Percentiles rank a stretch among this genome's conserved stretches.
phyloP scores from a whole-genome alignment of 2,888 invertebrate genomes.

The Malthinus flaveolus region DNA sequence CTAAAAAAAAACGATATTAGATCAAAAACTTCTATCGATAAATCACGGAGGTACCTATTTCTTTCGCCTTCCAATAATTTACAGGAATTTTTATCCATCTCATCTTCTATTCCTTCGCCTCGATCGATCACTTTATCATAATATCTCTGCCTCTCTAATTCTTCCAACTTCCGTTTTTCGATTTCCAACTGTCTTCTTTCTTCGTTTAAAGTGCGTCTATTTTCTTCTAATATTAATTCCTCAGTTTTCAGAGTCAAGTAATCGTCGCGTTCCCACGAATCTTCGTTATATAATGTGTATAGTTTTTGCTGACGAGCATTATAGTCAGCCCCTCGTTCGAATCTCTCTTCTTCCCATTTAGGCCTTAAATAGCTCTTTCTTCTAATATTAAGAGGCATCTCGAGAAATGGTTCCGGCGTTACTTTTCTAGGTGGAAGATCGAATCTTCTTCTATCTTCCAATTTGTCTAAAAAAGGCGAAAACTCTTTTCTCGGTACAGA shows the following conservation, averaged over 20 bases:
- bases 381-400: constrained; percentile 38
- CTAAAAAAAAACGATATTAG: background rate
- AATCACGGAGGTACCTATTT: constrained; percentile 1
- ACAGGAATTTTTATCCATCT: constrained; percentile 7
- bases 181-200: constrained; percentile 35
- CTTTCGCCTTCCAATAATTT: constrained; percentile 4
- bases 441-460: constrained; percentile 6
- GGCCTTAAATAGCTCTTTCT: constrained; percentile 8
- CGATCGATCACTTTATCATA: constrained; percentile 14
- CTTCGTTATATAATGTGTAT: constrained; percentile 24
- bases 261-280: constrained; percentile 37
- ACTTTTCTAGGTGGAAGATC: constrained; percentile 1
- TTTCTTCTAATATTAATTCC: constrained; percentile 29
- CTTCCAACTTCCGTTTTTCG: constrained; percentile 28
- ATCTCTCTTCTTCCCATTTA: constrained; percentile 15
- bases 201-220: constrained; percentile 32
- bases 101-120: constrained; percentile 1
- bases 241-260: constrained; percentile 30
- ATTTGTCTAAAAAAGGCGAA: constrained; percentile 8
- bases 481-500: constrained; percentile 5
- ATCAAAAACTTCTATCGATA: no score
- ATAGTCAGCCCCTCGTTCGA: background rate
- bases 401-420: constrained; percentile 31
- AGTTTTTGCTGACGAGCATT: constrained; percentile 6
- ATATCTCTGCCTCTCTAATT: constrained; percentile 20